Evolutionary conservation across 1,140 invertebrate species (phyloP).

Genomic region (Ooceraea biroi): DNA sequence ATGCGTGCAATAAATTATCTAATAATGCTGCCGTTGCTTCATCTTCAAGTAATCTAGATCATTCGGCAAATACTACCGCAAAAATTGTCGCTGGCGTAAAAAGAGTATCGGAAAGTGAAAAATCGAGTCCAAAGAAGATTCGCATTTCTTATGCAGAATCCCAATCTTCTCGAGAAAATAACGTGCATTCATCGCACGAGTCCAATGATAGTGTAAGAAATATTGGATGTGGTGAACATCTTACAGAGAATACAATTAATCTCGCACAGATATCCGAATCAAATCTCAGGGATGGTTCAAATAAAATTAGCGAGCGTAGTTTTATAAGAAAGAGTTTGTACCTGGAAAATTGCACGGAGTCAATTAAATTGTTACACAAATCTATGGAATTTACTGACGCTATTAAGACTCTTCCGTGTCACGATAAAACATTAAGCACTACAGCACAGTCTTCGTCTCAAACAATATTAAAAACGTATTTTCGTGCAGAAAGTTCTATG

Average conservation of each 20-base stretch:
- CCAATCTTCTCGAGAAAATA: background rate
- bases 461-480: background rate
- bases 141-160: background rate
- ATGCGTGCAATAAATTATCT: background rate
- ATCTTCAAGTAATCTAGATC: background rate
- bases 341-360: background rate
- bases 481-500: background rate
- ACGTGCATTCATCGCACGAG: background rate
- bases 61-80: background rate
- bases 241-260: background rate
- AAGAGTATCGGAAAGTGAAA: background rate
- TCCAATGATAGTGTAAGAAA: background rate
- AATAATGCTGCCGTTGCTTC: background rate
- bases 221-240: background rate
- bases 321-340: constrained; percentile 23
- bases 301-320: constrained; percentile 1
- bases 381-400: constrained; percentile 68
- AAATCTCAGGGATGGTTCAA: constrained; percentile 13
- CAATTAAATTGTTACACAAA: constrained; percentile 49
- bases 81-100: background rate
- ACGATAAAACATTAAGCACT: background rate
- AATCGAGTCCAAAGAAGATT: background rate
- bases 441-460: background rate
- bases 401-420: background rate
- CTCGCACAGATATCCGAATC: background rate